Base-by-base conservation (phyloP, 2,888 invertebrate species). In the Chaitophorus viminalis region DNA sequence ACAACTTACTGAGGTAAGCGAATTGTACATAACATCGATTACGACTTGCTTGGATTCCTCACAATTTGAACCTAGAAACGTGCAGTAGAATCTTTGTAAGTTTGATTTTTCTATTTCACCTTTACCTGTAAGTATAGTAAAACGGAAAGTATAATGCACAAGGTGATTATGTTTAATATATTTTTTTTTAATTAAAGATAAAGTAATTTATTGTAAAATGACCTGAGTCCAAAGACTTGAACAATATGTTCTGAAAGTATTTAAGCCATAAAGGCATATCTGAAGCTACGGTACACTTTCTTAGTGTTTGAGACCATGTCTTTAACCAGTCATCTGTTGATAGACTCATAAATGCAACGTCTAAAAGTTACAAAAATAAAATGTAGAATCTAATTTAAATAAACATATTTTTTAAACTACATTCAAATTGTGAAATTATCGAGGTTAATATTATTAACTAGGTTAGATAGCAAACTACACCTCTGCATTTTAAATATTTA, bases 191-290 rank as follows among this genome's bases (percentile, higher is more conserved):
- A 6, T 52, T 3, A 25, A 31, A 11, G 2, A 36, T 60, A 5
- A 11, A 39, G 39, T 39, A 39, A 39, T 39, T 3, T 39, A 29
- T 36, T 5, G n/a, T 29, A 82, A 21, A 36, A 14, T 14, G 60
- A 87, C 86, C 86, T 17, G 86, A 87, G 65, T 87, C 86, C 39
- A 87, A 87, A 52, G 79, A 54, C 25, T 79, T 94, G 91, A 94
- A 95, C 68, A 95, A 91, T 90, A 95, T 94, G 92, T 94, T 95
- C 90, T 95, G 94, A 89, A 95, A 93, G 91, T 94, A 95, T 91
- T 95, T 95, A 75, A 95, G 91, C 93, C 95, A 95, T n/a, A 95
- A 92, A 0, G 95, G 95, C 89, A 95, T 93, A 90, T 95, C 94
- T 0, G 93, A 91, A 90, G 95, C 93, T 89, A 93, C 92, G 89